Conservation (phyloP, 2,888 invertebrate species). For the Stomorhina lunata region DNA sequence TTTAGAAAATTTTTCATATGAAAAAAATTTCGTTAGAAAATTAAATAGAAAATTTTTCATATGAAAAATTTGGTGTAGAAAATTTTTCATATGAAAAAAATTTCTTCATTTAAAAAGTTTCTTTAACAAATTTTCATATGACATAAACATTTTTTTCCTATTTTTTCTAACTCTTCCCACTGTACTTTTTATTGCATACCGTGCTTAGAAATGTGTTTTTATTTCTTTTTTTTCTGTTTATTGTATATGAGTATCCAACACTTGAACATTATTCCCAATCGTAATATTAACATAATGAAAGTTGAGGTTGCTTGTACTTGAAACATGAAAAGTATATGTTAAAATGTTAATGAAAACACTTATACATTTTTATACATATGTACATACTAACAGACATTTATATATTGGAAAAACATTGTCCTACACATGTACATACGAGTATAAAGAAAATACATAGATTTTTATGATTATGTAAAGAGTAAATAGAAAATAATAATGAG, state of each 20-base stretch:
- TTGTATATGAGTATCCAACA: conserved; percentile 6
- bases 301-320: conserved; percentile 35
- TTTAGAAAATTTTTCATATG: too few relatives aligned
- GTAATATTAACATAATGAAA: conserved; percentile 54
- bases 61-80: too few relatives aligned
- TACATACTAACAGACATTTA: background rate
- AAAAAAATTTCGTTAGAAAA: too few relatives aligned
- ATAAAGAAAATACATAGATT: background rate
- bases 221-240: conserved; percentile 10
- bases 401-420: background rate
- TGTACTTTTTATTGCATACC: too few relatives aligned
- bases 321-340: background rate
- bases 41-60: too few relatives aligned
- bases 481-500: conserved; percentile 40
- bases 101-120: too few relatives aligned
- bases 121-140: too few relatives aligned
- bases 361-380: background rate
- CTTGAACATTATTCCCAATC: conserved; percentile 37
- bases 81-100: too few relatives aligned
- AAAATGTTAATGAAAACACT: conserved; percentile 24
- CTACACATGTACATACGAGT: background rate
- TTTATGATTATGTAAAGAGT: conserved; percentile 36
- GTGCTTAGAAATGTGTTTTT: too few relatives aligned
- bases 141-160: too few relatives aligned
- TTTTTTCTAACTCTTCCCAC: too few relatives aligned